Base-by-base conservation (phyloP, 1,140 invertebrate species). In the Trachymyrmex septentrionalis region DNA sequence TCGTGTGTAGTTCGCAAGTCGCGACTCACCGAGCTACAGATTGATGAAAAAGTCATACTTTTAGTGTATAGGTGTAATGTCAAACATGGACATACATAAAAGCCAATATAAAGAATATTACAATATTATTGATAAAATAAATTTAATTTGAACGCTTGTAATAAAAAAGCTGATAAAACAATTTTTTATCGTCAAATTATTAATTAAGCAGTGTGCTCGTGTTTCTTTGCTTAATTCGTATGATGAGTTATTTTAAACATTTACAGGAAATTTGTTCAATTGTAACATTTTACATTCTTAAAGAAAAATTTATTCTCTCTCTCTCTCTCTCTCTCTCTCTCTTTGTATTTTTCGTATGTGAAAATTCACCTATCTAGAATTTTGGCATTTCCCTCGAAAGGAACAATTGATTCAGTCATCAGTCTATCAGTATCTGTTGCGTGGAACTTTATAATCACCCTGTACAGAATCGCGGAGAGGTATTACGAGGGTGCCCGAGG, bases 381-480 rank as follows among this genome's bases (percentile, higher is more conserved):
- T 48, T n/a, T 19, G 9, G 67, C 1, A 9, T 44, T 44, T 19
- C 16, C 38, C 21, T 27, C 34, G 55, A 3, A 34, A 50, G 69
- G 69, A 61, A 75, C 55, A 75, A 50, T 75, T 19, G 38, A 73
- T 24, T 24, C 69, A 75, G 59, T 73, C 69, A 75, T 75, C 69
- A n/a, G 38, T 82, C 80, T 55, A 73, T 87, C 86, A 85, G 85
- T 78, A 87, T 89, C 80, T 73, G 86, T 69, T 82, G 38, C 71
- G 82, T 73, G 75, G 90, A 88, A 92, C 89, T 92, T 92, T 91
- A 93, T 93, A 93, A 92, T 92, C 92, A 89, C 89, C 91, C 90
- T 91, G 92, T 91, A 89, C 85, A 88, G 88, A 86, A 76, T 87
- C 69, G 85, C 86, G 80, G 85, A 81, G 88, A 72, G 85, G 77